Evolutionary conservation across 2,113 vertebrate genomes (phyloP).

Genomic region (Poeciliopsis turrubarensis): DNA sequence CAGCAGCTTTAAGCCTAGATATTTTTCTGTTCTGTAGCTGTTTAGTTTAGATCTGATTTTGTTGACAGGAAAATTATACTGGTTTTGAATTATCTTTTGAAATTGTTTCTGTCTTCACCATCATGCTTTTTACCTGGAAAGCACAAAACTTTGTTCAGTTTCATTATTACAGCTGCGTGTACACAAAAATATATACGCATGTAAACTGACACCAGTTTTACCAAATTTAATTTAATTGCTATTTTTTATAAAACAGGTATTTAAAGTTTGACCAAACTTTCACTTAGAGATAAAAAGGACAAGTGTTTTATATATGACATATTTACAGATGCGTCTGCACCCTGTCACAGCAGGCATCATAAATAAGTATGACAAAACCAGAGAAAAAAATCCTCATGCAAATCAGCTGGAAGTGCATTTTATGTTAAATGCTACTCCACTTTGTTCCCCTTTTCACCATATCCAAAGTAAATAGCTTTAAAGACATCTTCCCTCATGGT

Average conservation of each 20-base stretch:
- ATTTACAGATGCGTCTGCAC: too few species aligned
- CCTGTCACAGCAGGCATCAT: background rate
- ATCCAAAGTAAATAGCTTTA: background rate
- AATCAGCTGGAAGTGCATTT: background rate
- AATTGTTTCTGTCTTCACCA: background rate
- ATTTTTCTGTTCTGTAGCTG: background rate
- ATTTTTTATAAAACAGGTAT: too few species aligned
- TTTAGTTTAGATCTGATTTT: background rate
- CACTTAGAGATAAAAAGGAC: too few species aligned
- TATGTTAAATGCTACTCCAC: background rate
- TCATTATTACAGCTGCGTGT: background rate
- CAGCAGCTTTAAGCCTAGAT: background rate
- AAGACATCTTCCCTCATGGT: background rate
- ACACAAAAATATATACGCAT: background rate
- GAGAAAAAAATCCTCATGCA: background rate
- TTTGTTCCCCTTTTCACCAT: background rate
- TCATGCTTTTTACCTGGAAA: background rate
- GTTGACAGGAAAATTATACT: background rate
- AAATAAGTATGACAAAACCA: background rate
- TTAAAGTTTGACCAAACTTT: too few species aligned
- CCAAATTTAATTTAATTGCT: too few species aligned
- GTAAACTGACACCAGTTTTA: background rate
- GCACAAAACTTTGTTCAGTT: background rate
- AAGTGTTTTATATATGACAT: too few species aligned
- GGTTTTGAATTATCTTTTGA: background rate